Conservation (phyloP, 2,113 vertebrate genomes). For the Forbesichthys papilliferus region DNA sequence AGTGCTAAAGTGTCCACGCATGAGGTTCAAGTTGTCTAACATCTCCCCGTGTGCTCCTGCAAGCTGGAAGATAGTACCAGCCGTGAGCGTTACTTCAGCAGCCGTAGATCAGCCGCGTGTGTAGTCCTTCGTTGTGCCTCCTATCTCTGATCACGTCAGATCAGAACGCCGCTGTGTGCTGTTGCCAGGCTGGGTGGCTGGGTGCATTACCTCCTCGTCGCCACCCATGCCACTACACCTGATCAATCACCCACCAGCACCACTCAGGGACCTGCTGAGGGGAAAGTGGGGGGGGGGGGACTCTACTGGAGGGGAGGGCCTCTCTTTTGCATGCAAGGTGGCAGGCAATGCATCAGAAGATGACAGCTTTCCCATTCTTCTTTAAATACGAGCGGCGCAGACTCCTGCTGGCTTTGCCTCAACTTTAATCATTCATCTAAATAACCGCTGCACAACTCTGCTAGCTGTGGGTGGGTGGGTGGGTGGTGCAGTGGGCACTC, state of each 20-base stretch:
- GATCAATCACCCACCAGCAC: slow-evolving; percentile 63
- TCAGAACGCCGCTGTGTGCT: slow-evolving; percentile 45
- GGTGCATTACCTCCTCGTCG: slow-evolving; percentile 36
- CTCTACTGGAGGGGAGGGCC: slow-evolving; percentile 13
- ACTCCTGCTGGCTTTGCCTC: slow-evolving; percentile 70
- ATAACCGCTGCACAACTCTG: slow-evolving; percentile 74
- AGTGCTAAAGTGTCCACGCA: not conserved
- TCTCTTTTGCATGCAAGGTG: slow-evolving; percentile 74
- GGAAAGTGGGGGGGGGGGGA: slow-evolving; percentile 6
- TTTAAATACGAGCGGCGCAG: slow-evolving; percentile 75
- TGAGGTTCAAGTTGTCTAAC: slow-evolving; percentile 4
- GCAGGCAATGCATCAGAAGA: slow-evolving; percentile 81
- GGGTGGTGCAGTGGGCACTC: not conserved
- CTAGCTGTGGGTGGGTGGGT: slow-evolving; percentile 29
- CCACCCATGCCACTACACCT: slow-evolving; percentile 44
- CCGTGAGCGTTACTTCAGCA: slow-evolving; percentile 22
- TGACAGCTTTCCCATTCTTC: slow-evolving; percentile 78
- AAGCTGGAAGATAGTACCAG: slow-evolving; percentile 10
- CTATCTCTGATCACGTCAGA: slow-evolving; percentile 52
- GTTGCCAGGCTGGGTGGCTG: slow-evolving; percentile 3
- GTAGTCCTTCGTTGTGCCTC: slow-evolving; percentile 37
- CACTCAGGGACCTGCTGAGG: slow-evolving; percentile 40
- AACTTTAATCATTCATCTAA: slow-evolving; percentile 85
- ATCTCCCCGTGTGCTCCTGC: not conserved
- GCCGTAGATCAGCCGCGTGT: slow-evolving; percentile 46